Base-by-base conservation (phyloP, 2,888 invertebrate species). In the Pyrgus malvae region DNA sequence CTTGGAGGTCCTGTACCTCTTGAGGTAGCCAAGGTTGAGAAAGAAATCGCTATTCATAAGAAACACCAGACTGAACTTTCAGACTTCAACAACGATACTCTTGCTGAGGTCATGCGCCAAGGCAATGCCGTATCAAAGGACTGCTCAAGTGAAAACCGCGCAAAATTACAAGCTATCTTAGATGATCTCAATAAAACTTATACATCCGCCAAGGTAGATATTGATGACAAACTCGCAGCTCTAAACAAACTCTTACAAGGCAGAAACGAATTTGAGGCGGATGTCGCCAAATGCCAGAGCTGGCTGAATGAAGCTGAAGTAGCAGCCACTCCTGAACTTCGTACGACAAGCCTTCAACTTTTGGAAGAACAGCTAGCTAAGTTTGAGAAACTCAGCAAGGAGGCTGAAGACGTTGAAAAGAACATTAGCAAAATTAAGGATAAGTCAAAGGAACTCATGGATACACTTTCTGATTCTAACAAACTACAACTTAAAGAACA, bases 281-380 rank as follows among this genome's bases (percentile, higher is more conserved):
- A 96, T 57, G 91, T 96, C 42, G 94, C 95, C 55, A 94, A 94
- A 68, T 94, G 96, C 72, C 94, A 95, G 61, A 93, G 95, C 66
- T 98, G 98, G 98, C 89, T 98, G 31, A 95, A 96, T 64, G 96
- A 98, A 83, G 96, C 96, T 21, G 97, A 98, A 80, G 95, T 96
- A 0, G 95, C 96, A 2, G 94, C 96, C 1, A 94, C 95, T 7
- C 93, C 95, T 25, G 97, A 97, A 70, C 88, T 97, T 2, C 92
- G 96, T 37, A 93, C 95, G 14, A 94, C 96, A 0, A 96, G 94
- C 68, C 90, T 97, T 14, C 96, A 96, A 64, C 92, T 97, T 0
- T 83, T 98, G 21, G 95, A 97, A 77, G 97, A 98, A 80, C 97
- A 98, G 72, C 83, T 97, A 35, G 92, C 93, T n/a, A 97, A 97